Evolutionary conservation across 1,140 invertebrate genomes (phyloP).

Genomic region (Calephelis nemesis): DNA sequence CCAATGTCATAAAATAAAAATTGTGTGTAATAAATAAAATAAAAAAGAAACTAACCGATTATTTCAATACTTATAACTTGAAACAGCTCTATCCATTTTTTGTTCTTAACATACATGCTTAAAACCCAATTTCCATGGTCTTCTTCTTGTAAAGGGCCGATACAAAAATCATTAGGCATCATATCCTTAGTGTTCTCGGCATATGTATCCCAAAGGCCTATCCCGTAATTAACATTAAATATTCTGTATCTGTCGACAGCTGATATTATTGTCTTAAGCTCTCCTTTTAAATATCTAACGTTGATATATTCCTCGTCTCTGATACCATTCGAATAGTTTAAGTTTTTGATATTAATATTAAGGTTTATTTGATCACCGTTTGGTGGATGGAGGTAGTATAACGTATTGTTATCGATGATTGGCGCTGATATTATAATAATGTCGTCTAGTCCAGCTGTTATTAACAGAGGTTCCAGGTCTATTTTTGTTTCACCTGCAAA

Average conservation of each 20-base stretch:
- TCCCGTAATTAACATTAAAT: constrained; percentile 32
- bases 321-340: constrained; percentile 15
- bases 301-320: constrained; percentile 27
- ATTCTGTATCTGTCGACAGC: constrained; percentile 28
- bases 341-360: constrained; percentile 30
- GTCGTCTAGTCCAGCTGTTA: constrained; percentile 41
- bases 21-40: background rate
- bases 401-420: constrained; percentile 32
- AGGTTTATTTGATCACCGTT: constrained; percentile 44
- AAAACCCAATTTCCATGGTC: constrained; percentile 68
- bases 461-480: constrained; percentile 41
- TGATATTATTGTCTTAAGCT: constrained; percentile 26
- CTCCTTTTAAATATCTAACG: constrained; percentile 26
- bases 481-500: constrained; percentile 50
- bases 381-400: constrained; percentile 50
- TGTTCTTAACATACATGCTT: constrained; percentile 41
- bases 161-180: constrained; percentile 46
- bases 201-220: constrained; percentile 24
- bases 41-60: constrained; percentile 37
- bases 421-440: constrained; percentile 50
- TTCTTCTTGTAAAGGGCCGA: constrained; percentile 50
- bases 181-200: constrained; percentile 27
- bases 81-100: constrained; percentile 50
- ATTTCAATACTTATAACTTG: constrained; percentile 61
- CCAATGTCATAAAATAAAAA: background rate